These are phyloP conservation scores for Seira ritae DNA, from an alignment of 2,888 invertebrate genomes.

Conservation along the genomic window DNA sequence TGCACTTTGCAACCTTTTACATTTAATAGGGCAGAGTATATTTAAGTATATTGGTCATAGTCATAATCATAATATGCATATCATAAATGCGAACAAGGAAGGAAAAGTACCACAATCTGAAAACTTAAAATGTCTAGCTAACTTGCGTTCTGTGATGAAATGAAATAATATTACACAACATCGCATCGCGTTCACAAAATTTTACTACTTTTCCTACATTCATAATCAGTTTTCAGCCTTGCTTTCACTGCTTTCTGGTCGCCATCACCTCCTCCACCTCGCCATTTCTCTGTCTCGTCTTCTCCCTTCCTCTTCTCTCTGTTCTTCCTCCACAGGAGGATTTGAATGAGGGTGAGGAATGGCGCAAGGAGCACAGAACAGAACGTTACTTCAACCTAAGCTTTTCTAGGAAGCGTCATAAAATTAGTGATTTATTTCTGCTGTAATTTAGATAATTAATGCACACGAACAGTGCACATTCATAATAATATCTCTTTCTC, in stretches of 20 bases:
- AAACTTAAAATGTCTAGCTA: too few relatives aligned
- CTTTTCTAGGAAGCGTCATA: constrained; percentile 71
- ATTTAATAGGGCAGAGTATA: too few relatives aligned
- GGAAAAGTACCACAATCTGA: too few relatives aligned
- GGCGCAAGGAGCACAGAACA: constrained; percentile 8
- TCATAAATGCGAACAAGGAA: too few relatives aligned
- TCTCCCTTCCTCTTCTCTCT: not conserved
- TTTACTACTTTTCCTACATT: not conserved
- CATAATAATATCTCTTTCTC: constrained; percentile 56
- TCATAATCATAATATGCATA: too few relatives aligned
- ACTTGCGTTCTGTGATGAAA: too few relatives aligned
- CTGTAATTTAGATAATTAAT: constrained; percentile 74
- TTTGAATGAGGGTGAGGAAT: constrained; percentile 11
- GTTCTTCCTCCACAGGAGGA: not conserved
- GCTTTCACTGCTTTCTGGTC: constrained; percentile 2
- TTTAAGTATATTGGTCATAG: too few relatives aligned
- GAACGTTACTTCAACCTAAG: constrained; percentile 50
- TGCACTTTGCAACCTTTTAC: not conserved
- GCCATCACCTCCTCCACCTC: constrained; percentile 7
- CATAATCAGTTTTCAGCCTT: not conserved
- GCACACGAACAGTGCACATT: constrained; percentile 68
- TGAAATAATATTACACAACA: too few relatives aligned
- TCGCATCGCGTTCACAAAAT: too few relatives aligned
- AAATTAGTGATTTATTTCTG: constrained; percentile 73
- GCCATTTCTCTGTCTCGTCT: not conserved